Conservation (phyloP, 2,888 invertebrate genomes). For the Epinotia brunnichana region DNA sequence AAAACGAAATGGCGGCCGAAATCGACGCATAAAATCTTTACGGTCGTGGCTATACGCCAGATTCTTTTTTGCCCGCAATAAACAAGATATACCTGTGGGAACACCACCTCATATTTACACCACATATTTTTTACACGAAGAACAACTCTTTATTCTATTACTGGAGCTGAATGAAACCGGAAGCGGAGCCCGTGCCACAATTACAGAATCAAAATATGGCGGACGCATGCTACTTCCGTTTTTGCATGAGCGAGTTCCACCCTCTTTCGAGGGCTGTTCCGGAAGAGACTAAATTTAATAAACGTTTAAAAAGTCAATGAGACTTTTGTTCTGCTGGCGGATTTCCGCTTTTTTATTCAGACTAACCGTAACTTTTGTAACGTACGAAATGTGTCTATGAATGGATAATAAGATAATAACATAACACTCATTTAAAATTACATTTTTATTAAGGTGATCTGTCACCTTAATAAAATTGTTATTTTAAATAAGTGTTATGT, state of each 20-base stretch:
- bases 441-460: neutral
- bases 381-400: slow-evolving; percentile 5
- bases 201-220: slow-evolving; percentile 72
- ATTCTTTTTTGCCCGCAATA: slow-evolving; percentile 25
- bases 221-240: slow-evolving; percentile 81
- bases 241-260: slow-evolving; percentile 72
- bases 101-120: slow-evolving; percentile 9
- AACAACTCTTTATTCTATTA: slow-evolving; percentile 37
- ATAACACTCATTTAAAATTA: neutral
- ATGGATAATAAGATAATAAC: neutral
- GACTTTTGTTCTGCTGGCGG: slow-evolving; percentile 65
- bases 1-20: slow-evolving; percentile 62
- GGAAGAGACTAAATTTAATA: slow-evolving; percentile 78
- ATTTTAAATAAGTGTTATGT: neutral
- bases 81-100: slow-evolving; percentile 26
- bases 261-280: slow-evolving; percentile 75
- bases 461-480: neutral
- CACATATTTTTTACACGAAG: slow-evolving; percentile 22
- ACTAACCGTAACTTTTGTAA: slow-evolving; percentile 34
- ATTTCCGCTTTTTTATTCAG: slow-evolving; percentile 63
- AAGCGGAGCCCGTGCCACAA: slow-evolving; percentile 78
- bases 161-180: slow-evolving; percentile 63
- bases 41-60: slow-evolving; percentile 5
- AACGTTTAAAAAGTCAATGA: slow-evolving; percentile 74
- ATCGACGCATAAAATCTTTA: slow-evolving; percentile 49